These are phyloP conservation scores for Nymphalis c-album DNA, from an alignment of 2,888 invertebrate species.

Conservation along the genomic window DNA sequence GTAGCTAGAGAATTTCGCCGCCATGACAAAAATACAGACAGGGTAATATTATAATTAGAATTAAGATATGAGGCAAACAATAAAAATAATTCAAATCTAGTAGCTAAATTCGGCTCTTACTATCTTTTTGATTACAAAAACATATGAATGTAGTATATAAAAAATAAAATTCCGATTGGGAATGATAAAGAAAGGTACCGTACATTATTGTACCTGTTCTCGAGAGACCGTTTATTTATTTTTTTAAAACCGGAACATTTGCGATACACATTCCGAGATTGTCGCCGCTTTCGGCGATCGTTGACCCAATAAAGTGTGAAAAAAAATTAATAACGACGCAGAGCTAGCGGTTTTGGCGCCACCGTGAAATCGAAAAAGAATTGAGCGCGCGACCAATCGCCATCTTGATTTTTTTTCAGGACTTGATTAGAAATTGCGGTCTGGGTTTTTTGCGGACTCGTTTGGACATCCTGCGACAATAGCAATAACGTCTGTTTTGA, in stretches of 20 bases:
- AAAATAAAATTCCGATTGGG: neutral
- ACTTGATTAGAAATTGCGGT: slow-evolving; percentile 41
- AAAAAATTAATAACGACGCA: slow-evolving; percentile 26
- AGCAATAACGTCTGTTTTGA: slow-evolving; percentile 7
- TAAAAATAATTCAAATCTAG: too few species aligned
- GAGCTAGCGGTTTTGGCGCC: slow-evolving; percentile 45
- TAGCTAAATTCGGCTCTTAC: slow-evolving; percentile 8
- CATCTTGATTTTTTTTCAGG: slow-evolving; percentile 37
- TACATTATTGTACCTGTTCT: slow-evolving; percentile 32
- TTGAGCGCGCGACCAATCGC: slow-evolving; percentile 36
- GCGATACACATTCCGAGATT: slow-evolving; percentile 34
- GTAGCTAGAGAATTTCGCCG: too few species aligned
- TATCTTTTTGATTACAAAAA: slow-evolving; percentile 8
- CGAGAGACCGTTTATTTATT: slow-evolving; percentile 29
- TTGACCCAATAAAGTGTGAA: slow-evolving; percentile 35
- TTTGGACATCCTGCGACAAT: slow-evolving; percentile 7
- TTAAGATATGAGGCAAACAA: too few species aligned
- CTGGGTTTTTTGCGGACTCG: slow-evolving; percentile 31
- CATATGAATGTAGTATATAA: neutral
- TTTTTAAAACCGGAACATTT: slow-evolving; percentile 29
- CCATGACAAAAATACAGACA: too few species aligned
- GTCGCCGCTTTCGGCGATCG: slow-evolving; percentile 26
- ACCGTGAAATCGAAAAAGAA: slow-evolving; percentile 38
- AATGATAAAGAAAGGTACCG: slow-evolving; percentile 23
- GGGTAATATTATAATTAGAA: too few species aligned